These are phyloP conservation scores for Carapus acus DNA, from an alignment of 2,797 vertebrate species.

Conservation along the genomic window DNA sequence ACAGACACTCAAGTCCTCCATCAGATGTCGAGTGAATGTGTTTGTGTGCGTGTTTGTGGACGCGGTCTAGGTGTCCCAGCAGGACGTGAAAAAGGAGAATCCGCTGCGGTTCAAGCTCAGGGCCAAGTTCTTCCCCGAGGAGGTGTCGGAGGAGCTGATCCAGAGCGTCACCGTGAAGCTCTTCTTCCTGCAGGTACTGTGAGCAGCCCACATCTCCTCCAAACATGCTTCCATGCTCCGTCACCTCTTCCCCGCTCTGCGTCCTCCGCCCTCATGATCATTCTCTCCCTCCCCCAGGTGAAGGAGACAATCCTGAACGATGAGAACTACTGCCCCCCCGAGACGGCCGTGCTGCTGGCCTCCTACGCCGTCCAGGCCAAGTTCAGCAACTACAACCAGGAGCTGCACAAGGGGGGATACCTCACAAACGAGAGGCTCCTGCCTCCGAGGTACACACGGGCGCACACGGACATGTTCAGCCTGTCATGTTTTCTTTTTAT, in stretches of 20 bases:
- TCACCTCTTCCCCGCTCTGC: not conserved
- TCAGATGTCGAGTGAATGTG: too few relatives aligned
- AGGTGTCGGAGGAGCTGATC: slow-evolving; percentile 92
- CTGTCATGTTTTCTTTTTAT: too few relatives aligned
- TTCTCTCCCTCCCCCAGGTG: slow-evolving; percentile 61
- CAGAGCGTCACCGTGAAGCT: slow-evolving; percentile 96
- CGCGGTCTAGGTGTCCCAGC: slow-evolving; percentile 83
- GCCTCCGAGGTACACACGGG: slow-evolving; percentile 81
- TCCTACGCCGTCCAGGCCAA: slow-evolving; percentile 97
- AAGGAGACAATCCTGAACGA: slow-evolving; percentile 97
- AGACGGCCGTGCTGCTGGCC: slow-evolving; percentile 92
- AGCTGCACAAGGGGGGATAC: slow-evolving; percentile 89
- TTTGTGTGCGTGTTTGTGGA: too few relatives aligned
- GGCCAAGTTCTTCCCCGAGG: slow-evolving; percentile 96
- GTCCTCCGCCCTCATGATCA: too few relatives aligned
- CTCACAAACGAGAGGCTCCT: slow-evolving; percentile 90
- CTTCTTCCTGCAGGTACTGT: slow-evolving; percentile 89
- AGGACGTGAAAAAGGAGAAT: slow-evolving; percentile 97
- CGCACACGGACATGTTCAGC: not conserved
- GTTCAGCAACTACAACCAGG: slow-evolving; percentile 89
- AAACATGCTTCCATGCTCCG: too few relatives aligned
- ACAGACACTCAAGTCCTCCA: too few relatives aligned
- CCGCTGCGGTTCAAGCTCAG: slow-evolving; percentile 96
- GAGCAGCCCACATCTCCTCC: too few relatives aligned
- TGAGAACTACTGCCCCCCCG: slow-evolving; percentile 97